Base-by-base conservation (phyloP, 1,140 invertebrate genomes). In the Pemphigus obesinymphae region DNA sequence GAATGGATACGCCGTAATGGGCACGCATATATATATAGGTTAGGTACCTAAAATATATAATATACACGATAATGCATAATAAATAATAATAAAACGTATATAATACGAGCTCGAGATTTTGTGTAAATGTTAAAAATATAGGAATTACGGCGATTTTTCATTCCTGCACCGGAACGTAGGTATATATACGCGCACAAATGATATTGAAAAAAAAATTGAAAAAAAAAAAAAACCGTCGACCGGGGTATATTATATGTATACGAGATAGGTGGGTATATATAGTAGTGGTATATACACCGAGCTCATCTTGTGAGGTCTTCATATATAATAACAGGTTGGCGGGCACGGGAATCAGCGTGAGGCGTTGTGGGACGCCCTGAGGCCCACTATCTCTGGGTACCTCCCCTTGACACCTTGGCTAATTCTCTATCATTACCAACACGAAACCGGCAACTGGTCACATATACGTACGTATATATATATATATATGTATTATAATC, bases 361-460 rank as follows among this genome's bases (percentile, higher is more conserved):
- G 76, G 76, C 76, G 76, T 80, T 63, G 76, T 80, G 37, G 76
- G 76, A 80, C 76, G 76, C 76, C 76, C 55, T 29, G 20, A 80
- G 76, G 76, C 55, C 76, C 76, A 45, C 76, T 61, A 63, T 80
- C 63, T 80, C 63, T 17, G 76, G 76, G 63, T 11, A 80, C 76
- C 76, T 80, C 76, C 76, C 76, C 76, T 80, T 80, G 76, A 80
- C 76, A 80, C 76, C 76, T 80, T 80, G 76, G 76, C 76, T 80
- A 80, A 80, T 80, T 80, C 76, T 80, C 76, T 80, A 63, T 80
- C 76, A 63, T 80, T 63, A 61, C 76, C 37, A 43, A 63, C 76
- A 80, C 76, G 55, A 61, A 80, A 80, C 31, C 58, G 63, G 45
- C 78, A 72, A 70, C 66, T 81, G 76, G 78, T 58, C 50, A 55